phyloP scores from a whole-genome alignment of 2,113 vertebrate species.

The Oriolus oriolus region DNA sequence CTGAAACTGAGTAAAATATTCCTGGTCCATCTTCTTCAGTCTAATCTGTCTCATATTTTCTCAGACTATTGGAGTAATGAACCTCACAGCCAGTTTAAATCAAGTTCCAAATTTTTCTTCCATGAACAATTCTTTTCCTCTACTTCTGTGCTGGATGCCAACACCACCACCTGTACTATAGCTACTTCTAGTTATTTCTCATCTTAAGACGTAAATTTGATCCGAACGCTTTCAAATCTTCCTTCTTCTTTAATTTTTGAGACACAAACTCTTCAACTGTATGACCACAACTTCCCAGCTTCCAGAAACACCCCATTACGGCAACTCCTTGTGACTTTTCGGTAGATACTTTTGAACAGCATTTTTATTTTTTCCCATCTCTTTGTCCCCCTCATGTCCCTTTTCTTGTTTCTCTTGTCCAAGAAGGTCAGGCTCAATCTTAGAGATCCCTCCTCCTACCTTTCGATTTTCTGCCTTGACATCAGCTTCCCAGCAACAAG shows the following conservation, averaged over 20 bases:
- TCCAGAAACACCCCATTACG: neutral
- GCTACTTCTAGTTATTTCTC: neutral
- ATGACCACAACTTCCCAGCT: neutral
- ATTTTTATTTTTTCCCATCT: neutral
- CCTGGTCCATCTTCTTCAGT: neutral
- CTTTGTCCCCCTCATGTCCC: neutral
- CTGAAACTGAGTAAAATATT: constrained; percentile 25
- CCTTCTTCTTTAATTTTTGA: neutral
- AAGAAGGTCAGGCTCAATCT: neutral
- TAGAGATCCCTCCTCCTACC: neutral
- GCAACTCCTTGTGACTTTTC: neutral
- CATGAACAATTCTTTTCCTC: constrained; percentile 33
- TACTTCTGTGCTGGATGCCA: neutral
- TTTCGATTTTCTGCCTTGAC: neutral
- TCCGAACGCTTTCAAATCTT: neutral
- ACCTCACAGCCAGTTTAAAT: neutral
- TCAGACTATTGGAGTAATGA: neutral
- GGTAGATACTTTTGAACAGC: neutral
- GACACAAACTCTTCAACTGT: neutral
- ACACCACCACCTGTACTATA: neutral
- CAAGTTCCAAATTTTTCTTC: constrained; percentile 11
- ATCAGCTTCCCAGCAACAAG: neutral
- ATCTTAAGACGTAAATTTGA: neutral
- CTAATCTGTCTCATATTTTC: neutral
- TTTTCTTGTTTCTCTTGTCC: neutral